Conservation (phyloP, 1,140 invertebrate species). For the Solenopsis invicta region DNA sequence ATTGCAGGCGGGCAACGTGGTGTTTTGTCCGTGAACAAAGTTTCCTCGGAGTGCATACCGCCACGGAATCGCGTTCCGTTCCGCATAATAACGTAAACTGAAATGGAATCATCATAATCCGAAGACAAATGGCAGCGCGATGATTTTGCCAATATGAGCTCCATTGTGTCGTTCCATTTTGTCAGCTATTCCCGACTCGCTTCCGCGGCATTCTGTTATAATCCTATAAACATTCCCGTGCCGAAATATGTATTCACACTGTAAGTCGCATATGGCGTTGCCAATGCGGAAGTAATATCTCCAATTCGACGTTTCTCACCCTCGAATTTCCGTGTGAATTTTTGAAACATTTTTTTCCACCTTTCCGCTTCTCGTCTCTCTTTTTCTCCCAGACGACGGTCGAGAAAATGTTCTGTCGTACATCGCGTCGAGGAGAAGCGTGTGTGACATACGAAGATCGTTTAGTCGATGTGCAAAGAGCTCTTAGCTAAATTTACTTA, state of each 20-base stretch:
- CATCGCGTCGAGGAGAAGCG: not conserved
- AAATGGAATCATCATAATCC: conserved; percentile 56
- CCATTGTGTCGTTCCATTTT: conserved; percentile 8
- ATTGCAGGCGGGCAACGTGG: not conserved
- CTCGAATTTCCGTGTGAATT: not conserved
- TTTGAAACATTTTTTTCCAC: not conserved
- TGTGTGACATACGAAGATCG: conserved; percentile 21
- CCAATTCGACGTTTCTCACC: not conserved
- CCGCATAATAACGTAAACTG: conserved; percentile 54
- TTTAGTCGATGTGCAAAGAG: conserved; percentile 10
- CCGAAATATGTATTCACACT: not conserved
- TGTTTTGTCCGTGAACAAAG: conserved; percentile 26
- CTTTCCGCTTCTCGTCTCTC: not conserved
- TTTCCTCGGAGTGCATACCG: conserved; percentile 14
- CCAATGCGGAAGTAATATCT: not conserved
- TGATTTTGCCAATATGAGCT: conserved; percentile 32
- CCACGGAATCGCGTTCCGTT: conserved; percentile 14
- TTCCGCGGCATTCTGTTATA: conserved; percentile 14
- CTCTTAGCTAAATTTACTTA: conserved; percentile 56
- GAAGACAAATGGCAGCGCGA: conserved; percentile 28
- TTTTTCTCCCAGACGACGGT: not conserved
- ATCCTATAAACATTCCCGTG: conserved; percentile 1
- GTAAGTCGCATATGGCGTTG: not conserved
- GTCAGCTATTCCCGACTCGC: conserved; percentile 8
- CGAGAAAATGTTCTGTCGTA: not conserved